A percentile compares a stretch with the other conserved stretches of the same genome.
Conservation (phyloP, 2,113 vertebrate species). For the Pteronura brasiliensis region DNA sequence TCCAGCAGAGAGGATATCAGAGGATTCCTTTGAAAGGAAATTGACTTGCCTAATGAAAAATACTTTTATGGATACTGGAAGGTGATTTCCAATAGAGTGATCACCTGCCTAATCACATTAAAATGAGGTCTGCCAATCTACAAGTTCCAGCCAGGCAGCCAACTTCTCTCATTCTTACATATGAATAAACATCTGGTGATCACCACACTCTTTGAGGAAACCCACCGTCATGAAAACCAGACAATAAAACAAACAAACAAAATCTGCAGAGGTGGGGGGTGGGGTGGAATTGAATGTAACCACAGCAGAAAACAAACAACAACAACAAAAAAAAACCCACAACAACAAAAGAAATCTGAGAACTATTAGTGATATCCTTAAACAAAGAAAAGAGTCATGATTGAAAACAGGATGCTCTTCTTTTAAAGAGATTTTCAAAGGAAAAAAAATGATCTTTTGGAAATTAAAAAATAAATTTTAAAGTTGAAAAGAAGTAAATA, state of each 20-base stretch:
- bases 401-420: background rate
- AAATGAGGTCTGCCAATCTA: background rate
- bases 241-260: background rate
- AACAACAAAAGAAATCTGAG: background rate
- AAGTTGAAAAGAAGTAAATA: background rate
- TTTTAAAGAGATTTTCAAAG: background rate
- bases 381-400: background rate
- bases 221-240: background rate
- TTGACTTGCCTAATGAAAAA: background rate
- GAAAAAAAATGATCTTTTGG: background rate
- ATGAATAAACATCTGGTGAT: background rate
- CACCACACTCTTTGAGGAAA: background rate
- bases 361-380: background rate
- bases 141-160: background rate
- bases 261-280: background rate
- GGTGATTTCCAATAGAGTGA: no score
- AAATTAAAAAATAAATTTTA: conserved; percentile 11
- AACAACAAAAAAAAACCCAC: background rate
- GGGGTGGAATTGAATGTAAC: background rate
- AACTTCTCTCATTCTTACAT: background rate
- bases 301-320: background rate
- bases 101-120: background rate
- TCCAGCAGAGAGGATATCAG: background rate
- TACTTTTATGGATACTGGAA: background rate
- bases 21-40: background rate